Conservation (phyloP, 2,888 invertebrate genomes). For the Arrhopalites spinosus region DNA sequence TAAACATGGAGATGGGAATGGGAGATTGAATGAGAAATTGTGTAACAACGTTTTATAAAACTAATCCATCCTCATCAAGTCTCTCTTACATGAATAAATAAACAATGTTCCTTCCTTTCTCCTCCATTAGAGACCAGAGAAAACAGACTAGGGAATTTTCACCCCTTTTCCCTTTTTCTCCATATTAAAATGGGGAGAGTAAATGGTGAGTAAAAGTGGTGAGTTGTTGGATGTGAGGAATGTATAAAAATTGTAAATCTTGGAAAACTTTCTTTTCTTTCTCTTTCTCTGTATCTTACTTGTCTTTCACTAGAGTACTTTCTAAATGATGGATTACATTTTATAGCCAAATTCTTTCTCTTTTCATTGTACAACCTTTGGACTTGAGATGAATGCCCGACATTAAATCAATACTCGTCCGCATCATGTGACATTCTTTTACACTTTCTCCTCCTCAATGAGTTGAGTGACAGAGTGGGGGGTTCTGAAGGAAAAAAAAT, state of each 20-base stretch:
- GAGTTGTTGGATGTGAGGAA: too few relatives aligned
- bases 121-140: not conserved
- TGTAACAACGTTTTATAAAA: too few relatives aligned
- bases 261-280: too few relatives aligned
- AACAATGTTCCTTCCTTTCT: not conserved
- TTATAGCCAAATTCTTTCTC: not conserved
- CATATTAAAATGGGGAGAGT: not conserved
- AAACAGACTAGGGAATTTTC: not conserved
- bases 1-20: too few relatives aligned
- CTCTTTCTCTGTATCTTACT: too few relatives aligned
- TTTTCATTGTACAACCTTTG: not conserved
- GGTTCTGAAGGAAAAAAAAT: too few relatives aligned
- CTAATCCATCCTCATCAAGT: too few relatives aligned
- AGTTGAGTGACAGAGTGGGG: too few relatives aligned
- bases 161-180: not conserved
- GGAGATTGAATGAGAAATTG: too few relatives aligned
- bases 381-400: not conserved
- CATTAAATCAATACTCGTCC: not conserved
- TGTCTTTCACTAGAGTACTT: not conserved
- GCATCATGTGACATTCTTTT: not conserved
- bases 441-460: too few relatives aligned
- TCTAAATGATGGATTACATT: slow-evolving; percentile 13
- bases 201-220: not conserved
- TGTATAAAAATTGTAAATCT: too few relatives aligned
- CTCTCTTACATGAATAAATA: not conserved